phyloP scores from a whole-genome alignment of 2,797 vertebrate genomes.

The Macropus fuliginosus region DNA sequence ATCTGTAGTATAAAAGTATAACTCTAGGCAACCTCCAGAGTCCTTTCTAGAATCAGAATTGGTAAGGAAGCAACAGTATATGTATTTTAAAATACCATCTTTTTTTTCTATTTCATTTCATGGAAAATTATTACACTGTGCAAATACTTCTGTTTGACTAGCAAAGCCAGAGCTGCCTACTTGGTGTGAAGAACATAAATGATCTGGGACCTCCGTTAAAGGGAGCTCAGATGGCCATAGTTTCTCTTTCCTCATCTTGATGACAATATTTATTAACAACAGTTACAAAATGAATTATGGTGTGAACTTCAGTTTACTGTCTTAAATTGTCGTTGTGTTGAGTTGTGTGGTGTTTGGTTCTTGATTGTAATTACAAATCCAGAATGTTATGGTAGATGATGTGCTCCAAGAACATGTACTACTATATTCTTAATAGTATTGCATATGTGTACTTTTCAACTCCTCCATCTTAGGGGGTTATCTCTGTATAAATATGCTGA shows the following conservation, averaged over 20 bases:
- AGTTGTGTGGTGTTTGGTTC: conserved; percentile 27
- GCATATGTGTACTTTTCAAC: background rate
- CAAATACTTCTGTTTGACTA: conserved; percentile 8
- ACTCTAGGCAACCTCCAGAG: background rate
- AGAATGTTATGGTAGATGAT: background rate
- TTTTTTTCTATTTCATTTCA: conserved; percentile 13
- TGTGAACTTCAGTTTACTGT: conserved; percentile 34
- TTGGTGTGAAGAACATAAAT: background rate
- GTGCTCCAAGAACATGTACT: background rate
- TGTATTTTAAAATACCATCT: conserved; percentile 7
- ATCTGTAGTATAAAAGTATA: background rate
- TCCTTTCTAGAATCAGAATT: conserved; percentile 3
- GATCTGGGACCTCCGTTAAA: background rate
- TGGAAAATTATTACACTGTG: conserved; percentile 4
- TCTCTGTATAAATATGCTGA: background rate
- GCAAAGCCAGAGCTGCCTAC: conserved; percentile 7
- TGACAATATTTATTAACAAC: background rate
- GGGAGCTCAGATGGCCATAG: background rate
- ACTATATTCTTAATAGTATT: background rate
- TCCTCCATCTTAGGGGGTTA: background rate
- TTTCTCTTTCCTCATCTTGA: background rate
- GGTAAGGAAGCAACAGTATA: background rate
- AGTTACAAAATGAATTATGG: background rate
- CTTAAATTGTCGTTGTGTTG: background rate
- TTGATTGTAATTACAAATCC: background rate